Conservation (phyloP, 2,797 vertebrate species). For the Pampus argenteus region DNA sequence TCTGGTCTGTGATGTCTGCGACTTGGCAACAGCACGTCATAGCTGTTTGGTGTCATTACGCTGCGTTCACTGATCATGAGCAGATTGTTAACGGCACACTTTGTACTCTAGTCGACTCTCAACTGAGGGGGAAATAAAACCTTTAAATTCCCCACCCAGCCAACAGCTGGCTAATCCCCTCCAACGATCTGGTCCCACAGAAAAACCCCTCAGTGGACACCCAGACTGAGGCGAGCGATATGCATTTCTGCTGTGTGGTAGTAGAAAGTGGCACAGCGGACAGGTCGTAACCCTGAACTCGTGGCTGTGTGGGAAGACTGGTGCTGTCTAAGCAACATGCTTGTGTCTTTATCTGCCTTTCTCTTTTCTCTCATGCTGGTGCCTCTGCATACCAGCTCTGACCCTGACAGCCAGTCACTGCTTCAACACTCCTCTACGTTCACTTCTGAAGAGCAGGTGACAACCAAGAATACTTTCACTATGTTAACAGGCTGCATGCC, state of each 20-base stretch:
- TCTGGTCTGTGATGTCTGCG: constrained; percentile 42
- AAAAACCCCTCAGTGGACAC: constrained; percentile 42
- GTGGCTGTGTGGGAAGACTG: constrained; percentile 54
- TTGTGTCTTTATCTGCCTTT: constrained; percentile 54
- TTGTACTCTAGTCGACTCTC: constrained; percentile 42
- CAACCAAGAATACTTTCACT: constrained; percentile 74
- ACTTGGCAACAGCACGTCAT: constrained; percentile 35
- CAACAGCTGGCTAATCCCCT: constrained; percentile 63
- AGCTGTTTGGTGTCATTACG: constrained; percentile 35
- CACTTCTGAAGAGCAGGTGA: constrained; percentile 77
- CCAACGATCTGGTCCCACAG: constrained; percentile 20
- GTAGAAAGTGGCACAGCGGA: constrained; percentile 66
- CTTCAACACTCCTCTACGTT: constrained; percentile 42
- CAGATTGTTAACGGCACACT: constrained; percentile 45
- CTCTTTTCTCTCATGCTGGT: constrained; percentile 37
- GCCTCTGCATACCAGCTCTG: constrained; percentile 68
- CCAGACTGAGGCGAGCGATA: constrained; percentile 25
- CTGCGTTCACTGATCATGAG: constrained; percentile 36
- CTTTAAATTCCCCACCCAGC: constrained; percentile 30
- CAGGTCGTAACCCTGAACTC: constrained; percentile 62
- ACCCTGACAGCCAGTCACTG: constrained; percentile 59
- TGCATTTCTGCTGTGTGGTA: constrained; percentile 61
- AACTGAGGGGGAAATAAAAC: constrained; percentile 17
- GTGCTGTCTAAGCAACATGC: constrained; percentile 27
- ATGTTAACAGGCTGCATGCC: constrained; percentile 53